A percentile compares a stretch with the other conserved stretches of the same genome.
phyloP scores from a whole-genome alignment of 2,888 invertebrate species.

The Agrotis exclamationis region DNA sequence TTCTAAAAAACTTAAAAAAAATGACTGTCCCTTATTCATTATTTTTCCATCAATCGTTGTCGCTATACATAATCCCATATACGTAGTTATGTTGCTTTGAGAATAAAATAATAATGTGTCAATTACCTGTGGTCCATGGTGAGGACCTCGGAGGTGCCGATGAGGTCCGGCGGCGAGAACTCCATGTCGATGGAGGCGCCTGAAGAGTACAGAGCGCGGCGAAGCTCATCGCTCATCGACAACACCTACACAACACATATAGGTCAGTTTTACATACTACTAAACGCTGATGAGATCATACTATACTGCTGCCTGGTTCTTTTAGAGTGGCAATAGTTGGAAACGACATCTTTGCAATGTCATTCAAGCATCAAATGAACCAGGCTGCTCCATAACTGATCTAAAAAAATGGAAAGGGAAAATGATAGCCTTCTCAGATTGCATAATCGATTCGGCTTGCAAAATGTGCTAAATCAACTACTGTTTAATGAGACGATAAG shows the following conservation, averaged over 20 bases:
- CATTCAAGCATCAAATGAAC: neutral
- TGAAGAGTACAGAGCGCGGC: conserved; percentile 95
- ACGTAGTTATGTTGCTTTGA: neutral
- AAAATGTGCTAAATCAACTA: conserved; percentile 17
- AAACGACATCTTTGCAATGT: neutral
- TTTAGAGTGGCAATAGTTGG: neutral
- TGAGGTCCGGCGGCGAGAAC: conserved; percentile 97
- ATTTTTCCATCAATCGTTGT: no score
- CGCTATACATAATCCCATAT: no score
- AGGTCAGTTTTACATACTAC: conserved; percentile 6
- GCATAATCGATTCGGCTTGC: neutral
- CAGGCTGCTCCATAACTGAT: neutral
- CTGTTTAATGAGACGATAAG: conserved; percentile 21
- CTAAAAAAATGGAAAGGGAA: neutral
- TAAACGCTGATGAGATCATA: conserved; percentile 1
- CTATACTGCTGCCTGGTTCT: conserved; percentile 2
- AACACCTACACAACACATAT: conserved; percentile 92
- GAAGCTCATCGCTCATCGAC: conserved; percentile 98
- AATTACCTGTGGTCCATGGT: conserved; percentile 95
- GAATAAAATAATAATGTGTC: neutral
- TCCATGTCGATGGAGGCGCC: conserved; percentile 96
- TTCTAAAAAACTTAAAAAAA: neutral
- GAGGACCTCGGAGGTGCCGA: conserved; percentile 97
- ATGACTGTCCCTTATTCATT: no score
- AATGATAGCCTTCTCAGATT: conserved; percentile 12